These are phyloP conservation scores for Creontiades dilutus DNA, from an alignment of 2,888 invertebrate species.

Conservation along the genomic window DNA sequence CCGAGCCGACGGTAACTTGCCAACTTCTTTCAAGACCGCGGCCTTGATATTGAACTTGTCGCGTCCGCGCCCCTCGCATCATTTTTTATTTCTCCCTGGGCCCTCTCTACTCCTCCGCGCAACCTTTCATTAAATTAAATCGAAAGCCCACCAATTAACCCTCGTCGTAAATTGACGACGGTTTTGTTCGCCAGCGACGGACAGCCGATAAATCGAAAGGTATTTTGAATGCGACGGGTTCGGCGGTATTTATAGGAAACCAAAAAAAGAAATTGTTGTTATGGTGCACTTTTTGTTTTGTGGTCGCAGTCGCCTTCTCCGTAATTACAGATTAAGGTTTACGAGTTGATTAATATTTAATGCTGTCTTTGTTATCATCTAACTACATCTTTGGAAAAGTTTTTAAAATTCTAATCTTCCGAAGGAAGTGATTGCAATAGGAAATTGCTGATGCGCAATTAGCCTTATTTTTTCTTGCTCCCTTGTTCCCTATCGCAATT, in stretches of 20 bases:
- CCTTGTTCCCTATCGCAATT: too few relatives aligned
- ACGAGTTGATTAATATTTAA: background rate
- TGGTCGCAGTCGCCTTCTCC: background rate
- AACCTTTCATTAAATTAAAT: conserved; percentile 51
- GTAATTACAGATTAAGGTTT: background rate
- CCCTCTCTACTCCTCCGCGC: too few relatives aligned
- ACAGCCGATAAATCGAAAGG: background rate
- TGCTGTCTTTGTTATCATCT: background rate
- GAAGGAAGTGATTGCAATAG: too few relatives aligned
- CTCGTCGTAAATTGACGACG: background rate
- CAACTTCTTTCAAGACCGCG: conserved; percentile 56
- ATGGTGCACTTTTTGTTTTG: background rate
- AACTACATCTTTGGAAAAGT: too few relatives aligned
- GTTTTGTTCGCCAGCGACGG: background rate
- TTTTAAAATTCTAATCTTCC: too few relatives aligned
- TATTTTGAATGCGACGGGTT: background rate
- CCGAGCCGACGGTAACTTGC: conserved; percentile 4
- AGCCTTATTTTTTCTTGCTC: too few relatives aligned
- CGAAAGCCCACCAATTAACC: conserved; percentile 3
- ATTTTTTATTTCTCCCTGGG: background rate
- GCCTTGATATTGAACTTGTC: conserved; percentile 70
- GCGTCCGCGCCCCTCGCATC: conserved; percentile 25
- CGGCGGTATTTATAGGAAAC: background rate
- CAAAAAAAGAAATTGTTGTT: conserved; percentile 3
- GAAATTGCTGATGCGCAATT: too few relatives aligned